These are phyloP conservation scores for Clitarchus hookeri DNA, from an alignment of 2,888 invertebrate genomes.

Conservation along the genomic window DNA sequence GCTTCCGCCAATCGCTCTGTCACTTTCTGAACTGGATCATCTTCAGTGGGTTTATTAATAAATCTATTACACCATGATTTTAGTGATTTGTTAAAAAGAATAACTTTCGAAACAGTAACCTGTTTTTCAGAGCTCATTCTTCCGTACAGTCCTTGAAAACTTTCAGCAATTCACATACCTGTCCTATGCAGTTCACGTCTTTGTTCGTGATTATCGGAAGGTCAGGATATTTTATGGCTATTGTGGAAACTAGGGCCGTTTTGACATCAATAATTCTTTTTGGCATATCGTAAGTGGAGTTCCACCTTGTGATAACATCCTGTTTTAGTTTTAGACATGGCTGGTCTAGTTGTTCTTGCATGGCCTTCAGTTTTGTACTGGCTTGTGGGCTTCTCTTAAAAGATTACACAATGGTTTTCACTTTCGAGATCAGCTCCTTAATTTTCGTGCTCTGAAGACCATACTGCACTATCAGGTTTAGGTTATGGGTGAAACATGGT, in stretches of 20 bases:
- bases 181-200: conserved; percentile 34
- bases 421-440: neutral
- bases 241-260: neutral
- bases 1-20: neutral
- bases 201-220: conserved; percentile 32
- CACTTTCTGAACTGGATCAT: neutral
- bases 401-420: conserved; percentile 24
- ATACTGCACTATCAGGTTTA: conserved; percentile 42
- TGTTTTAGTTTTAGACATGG: neutral
- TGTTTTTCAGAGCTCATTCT: conserved; percentile 38
- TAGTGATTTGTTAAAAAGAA: neutral
- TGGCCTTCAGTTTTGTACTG: neutral
- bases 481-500: conserved; percentile 47
- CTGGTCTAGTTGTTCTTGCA: neutral
- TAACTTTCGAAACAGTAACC: conserved; percentile 31
- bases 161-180: conserved; percentile 35
- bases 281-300: neutral
- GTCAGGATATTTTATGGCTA: neutral
- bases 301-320: neutral
- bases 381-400: conserved; percentile 25
- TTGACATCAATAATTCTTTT: neutral
- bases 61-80: neutral
- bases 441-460: neutral
- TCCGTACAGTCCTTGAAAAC: conserved; percentile 38
- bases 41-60: neutral